Evolutionary conservation across 2,888 invertebrate species (phyloP), one percentile per base, ranked within the genome.

Genomic region (Zhengitettix transpicula): DNA sequence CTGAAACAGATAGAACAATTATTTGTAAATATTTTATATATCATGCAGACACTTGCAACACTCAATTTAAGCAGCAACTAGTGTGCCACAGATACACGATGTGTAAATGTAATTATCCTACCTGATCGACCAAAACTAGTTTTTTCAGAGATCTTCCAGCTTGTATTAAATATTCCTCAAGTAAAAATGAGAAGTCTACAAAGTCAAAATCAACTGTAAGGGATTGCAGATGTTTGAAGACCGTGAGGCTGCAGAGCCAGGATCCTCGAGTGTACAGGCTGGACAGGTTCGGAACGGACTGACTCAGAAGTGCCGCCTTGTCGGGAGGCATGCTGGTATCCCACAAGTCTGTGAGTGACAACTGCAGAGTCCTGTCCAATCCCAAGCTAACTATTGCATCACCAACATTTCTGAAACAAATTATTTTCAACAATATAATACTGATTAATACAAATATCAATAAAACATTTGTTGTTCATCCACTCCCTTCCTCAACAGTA

Each of bases 141-240:
- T 65, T 65, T 44, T 61, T 61, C 15, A 68, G 58, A 11, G 59
- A 61, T 9, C 55, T 40, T 10, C 67, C 67, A 58, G 64, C 64
- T 15, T 60, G 60, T 51, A 63, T 59, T 9, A 68, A 63, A 54
- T 64, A 68, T 12, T 64, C 58, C 55, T 64, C 65, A 11, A 68
- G 61, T 10, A 61, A 60, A n/a, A 60, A 55, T 15, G 61, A 61
- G 57, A 63, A 66, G 59, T 65, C 64, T 42, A 61, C 60, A 59
- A 67, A 68, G 59, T 67, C 68, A 62, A 68, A 68, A 57, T 68
- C 68, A 12, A 67, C 64, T 10, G 67, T 68, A 8, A 68, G 64
- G 52, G 65, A 64, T 5, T 63, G 64, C n/a, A 68, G 60, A 15
- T 64, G 61, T 10, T 63, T 60, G 42, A 67, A 62, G 3, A 61